Evolutionary conservation across 2,888 invertebrate species (phyloP), one percentile per base, ranked within the genome.

Genomic region (Asteroscopus sphinx): DNA sequence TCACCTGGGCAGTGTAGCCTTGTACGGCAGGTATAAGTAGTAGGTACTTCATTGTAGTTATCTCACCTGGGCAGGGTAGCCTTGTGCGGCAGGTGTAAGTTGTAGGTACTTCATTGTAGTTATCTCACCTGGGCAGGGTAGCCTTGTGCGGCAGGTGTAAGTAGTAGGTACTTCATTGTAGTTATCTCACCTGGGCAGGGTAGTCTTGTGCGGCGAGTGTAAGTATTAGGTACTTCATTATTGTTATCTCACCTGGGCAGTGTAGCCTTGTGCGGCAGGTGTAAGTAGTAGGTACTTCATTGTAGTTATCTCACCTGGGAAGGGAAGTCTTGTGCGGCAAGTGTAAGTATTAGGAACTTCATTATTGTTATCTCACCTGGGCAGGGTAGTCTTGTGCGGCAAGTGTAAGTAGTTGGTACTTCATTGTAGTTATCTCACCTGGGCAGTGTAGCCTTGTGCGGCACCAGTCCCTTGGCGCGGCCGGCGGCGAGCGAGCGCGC

Each of bases 151-250:
- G 21, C 30, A 26, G 26, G 26, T 97, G n/a, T n/a, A n/a, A 96
- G 93, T 99, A 99, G 93, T 99, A 99, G n/a, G n/a, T 55, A 99
- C 99, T 87, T 98, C 98, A n/a, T 99, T 96, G 89, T 99, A 99
- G 47, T 6, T 3, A 5, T 1, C 26, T 26, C 4, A 26, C 26
- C 26, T 26, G 26, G 26, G 26, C 7, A 26, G 7, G 3, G 25
- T 25, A 25, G 25, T 25, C 25, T 25, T 25, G 25, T 25, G 25
- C 3, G 3, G 25, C 26, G 7, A 6, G 26, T 26, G n/a, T n/a
- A n/a, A n/a, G n/a, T 8, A 1, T 8, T 3, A 1, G 7, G 7
- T 7, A 8, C 26, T 6, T 3, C 26, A 6, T 7, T 3, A 3
- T 8, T 8, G 26, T 7, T 3, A 5, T 1, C 26, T 6, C 4